phyloP scores from a whole-genome alignment of 2,113 vertebrate genomes.

The Lagenorhynchus albirostris region DNA sequence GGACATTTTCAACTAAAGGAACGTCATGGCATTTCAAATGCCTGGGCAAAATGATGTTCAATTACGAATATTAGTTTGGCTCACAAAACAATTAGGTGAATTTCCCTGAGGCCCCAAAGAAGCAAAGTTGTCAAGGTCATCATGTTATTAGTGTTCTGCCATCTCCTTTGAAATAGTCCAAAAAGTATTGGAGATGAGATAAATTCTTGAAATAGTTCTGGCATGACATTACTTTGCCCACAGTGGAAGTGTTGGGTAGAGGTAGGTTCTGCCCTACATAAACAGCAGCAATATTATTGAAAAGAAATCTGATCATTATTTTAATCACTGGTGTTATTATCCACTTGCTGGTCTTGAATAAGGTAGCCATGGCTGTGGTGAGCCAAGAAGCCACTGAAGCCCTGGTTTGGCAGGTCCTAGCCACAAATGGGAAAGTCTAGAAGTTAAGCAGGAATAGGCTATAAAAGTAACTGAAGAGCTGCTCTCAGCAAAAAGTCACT shows the following conservation, averaged over 20 bases:
- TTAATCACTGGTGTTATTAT: neutral
- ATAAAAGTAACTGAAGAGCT: neutral
- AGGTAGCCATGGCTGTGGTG: neutral
- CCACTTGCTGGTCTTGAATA: neutral
- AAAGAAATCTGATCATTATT: neutral
- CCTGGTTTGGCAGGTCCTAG: neutral
- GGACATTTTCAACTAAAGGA: neutral
- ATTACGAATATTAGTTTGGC: neutral
- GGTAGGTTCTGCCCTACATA: neutral
- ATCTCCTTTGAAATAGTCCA: neutral
- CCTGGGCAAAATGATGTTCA: neutral
- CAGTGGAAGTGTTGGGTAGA: neutral
- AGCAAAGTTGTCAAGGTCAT: neutral
- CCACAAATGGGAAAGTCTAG: neutral
- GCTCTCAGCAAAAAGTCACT: constrained; percentile 12
- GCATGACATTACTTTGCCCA: neutral
- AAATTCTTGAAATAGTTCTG: neutral
- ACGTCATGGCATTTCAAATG: neutral
- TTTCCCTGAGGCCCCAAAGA: neutral
- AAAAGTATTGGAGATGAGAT: neutral
- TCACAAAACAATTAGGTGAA: neutral
- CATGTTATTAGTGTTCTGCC: neutral
- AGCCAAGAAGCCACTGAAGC: neutral
- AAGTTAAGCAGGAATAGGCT: neutral
- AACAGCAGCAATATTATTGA: neutral